phyloP scores from a whole-genome alignment of 2,113 vertebrate genomes.

The Trichomycterus rosablanca region DNA sequence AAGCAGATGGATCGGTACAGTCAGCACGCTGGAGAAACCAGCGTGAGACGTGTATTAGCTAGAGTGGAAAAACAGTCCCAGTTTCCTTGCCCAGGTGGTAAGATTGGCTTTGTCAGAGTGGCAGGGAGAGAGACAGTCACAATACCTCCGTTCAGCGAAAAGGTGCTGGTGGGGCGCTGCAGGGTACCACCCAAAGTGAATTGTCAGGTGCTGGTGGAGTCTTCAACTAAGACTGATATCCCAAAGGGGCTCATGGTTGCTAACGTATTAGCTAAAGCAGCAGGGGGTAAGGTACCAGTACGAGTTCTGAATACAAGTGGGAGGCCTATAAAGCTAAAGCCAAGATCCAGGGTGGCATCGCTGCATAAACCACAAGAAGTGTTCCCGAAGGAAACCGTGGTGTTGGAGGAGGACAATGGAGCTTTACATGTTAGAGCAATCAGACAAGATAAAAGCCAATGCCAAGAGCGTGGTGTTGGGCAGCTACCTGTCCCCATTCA shows the following conservation, averaged over 20 bases:
- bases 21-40: not conserved
- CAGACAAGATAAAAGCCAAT: not conserved
- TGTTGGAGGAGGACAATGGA: constrained; percentile 16
- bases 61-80: not conserved
- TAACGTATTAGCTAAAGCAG: constrained; percentile 19
- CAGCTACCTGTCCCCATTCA: not conserved
- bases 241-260: constrained; percentile 18
- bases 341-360: not conserved
- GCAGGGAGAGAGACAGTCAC: too few species aligned
- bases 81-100: too few species aligned
- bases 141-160: constrained; percentile 18
- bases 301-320: constrained; percentile 29
- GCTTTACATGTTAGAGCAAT: constrained; percentile 7
- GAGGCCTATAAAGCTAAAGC: constrained; percentile 2
- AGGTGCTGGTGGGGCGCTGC: constrained; percentile 20
- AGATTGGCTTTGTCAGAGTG: constrained; percentile 24
- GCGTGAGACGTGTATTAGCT: not conserved
- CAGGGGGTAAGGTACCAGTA: constrained; percentile 12
- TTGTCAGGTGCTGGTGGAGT: constrained; percentile 24
- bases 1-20: constrained; percentile 7
- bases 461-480: not conserved
- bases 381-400: constrained; percentile 6
- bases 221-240: not conserved
- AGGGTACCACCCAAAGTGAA: not conserved
- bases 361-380: constrained; percentile 13